phyloP scores from a whole-genome alignment of 30 jellyfish, hydroid and myxozoan species.

The Pseudorhiza aurosa region DNA sequence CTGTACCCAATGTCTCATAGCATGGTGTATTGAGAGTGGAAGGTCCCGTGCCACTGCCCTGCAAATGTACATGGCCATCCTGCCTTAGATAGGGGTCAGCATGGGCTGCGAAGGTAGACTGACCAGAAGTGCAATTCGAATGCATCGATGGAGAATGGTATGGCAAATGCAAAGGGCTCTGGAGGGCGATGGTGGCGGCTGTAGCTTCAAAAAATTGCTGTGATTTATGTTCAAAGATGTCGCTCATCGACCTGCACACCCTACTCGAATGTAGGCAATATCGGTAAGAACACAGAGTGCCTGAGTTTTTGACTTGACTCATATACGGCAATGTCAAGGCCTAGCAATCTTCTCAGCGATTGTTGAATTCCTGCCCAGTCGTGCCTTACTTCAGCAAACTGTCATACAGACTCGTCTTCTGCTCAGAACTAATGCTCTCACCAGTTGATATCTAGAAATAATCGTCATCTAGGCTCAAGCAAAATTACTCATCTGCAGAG shows the following conservation, averaged over 20 bases:
- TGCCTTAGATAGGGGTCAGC: slow-evolving; percentile 87
- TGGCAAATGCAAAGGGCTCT: slow-evolving; percentile 61
- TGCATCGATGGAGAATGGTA: slow-evolving; percentile 85
- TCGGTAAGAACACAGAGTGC: slow-evolving; percentile 44
- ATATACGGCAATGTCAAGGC: slow-evolving; percentile 51
- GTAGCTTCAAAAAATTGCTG: slow-evolving; percentile 39
- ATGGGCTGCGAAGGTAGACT: slow-evolving; percentile 83
- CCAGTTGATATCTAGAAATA: too few species aligned
- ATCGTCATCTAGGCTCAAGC: too few species aligned
- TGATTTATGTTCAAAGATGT: slow-evolving; percentile 69
- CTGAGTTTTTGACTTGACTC: slow-evolving; percentile 51
- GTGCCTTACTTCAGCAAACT: too few species aligned
- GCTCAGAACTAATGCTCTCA: too few species aligned
- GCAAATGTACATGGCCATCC: slow-evolving; percentile 86
- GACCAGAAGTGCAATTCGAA: slow-evolving; percentile 87
- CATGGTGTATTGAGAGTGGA: slow-evolving; percentile 74
- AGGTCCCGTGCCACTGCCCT: slow-evolving; percentile 72
- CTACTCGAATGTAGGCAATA: slow-evolving; percentile 45
- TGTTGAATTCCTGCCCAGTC: too few species aligned
- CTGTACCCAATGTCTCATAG: slow-evolving; percentile 76
- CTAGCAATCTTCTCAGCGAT: not conserved
- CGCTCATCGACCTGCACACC: slow-evolving; percentile 65
- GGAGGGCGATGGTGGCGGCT: slow-evolving; percentile 27
- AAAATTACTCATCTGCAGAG: too few species aligned
- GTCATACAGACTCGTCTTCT: too few species aligned